Evolutionary conservation across 1,140 invertebrate genomes (phyloP), one percentile per base, ranked within the genome.

Genomic region (Lepeophtheirus salmonis): DNA sequence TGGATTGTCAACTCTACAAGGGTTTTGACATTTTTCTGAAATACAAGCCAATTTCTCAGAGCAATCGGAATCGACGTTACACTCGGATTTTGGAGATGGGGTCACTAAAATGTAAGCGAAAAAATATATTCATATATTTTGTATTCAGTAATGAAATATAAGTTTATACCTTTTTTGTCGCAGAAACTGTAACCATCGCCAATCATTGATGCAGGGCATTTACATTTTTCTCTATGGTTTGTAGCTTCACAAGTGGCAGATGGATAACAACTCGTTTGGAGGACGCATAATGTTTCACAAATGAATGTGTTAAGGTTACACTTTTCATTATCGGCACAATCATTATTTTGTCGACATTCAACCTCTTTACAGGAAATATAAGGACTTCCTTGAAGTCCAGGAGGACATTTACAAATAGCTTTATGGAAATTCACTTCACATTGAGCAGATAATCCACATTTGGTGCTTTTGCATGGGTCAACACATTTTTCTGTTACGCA

Each of bases 341-440:
- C 56, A 48, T 16, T 20, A 17, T 58, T 30, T 14, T 58, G 63
- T 21, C 41, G 54, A 56, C 67, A 67, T 54, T 21, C 48, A n/a
- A 22, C 17, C 21, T 68, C 67, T 60, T 65, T 61, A 63, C 76
- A 77, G 26, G 77, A 77, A 49, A 74, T 66, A 51, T 73, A 63
- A 0, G 86, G 86, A 67, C 90, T 86, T 67, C 88, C 88, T 68
- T 86, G 79, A 68, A 83, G 86, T 23, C 83, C 83, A 23, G 77
- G 72, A 54, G 83, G 77, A 68, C 84, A 88, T 70, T 82, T 82
- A 68, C 88, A 91, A 63, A 87, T 83, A 1, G 83, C 80, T 62
- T 79, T 80, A 69, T 86, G 84, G 65, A 87, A 85, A n/a, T 80
- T 81, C 66, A 89, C 88, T 68, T 88, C 79, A 73, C 88, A 92